These are phyloP conservation scores for Tenthredo livida DNA, from an alignment of 2,888 invertebrate species.

Conservation along the genomic window DNA sequence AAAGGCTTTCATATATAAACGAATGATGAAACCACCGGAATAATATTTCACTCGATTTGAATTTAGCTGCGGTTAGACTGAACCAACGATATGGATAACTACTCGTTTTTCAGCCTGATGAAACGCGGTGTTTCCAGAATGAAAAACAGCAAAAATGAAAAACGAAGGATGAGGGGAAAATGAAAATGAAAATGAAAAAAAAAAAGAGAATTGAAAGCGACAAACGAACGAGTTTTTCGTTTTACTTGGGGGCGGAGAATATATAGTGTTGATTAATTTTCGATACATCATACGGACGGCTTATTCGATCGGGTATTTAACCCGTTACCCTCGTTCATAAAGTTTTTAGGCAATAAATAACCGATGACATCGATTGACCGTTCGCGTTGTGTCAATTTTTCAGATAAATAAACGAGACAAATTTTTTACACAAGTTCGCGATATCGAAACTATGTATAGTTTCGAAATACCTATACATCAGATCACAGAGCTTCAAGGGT, in stretches of 20 bases:
- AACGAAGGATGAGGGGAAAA: neutral
- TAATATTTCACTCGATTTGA: neutral
- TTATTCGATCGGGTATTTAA: conserved; percentile 4
- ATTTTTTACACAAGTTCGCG: neutral
- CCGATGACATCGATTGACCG: neutral
- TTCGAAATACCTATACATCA: neutral
- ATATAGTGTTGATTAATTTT: conserved; percentile 22
- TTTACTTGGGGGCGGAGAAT: neutral
- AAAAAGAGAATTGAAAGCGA: neutral
- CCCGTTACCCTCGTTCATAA: neutral
- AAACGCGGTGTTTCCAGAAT: neutral
- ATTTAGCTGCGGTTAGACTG: neutral
- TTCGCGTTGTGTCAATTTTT: neutral
- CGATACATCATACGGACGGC: conserved; percentile 11
- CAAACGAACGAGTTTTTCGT: neutral
- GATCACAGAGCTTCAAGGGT: neutral
- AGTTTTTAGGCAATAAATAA: conserved; percentile 15
- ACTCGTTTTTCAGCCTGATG: neutral
- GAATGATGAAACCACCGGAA: neutral
- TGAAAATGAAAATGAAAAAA: neutral
- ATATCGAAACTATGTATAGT: neutral
- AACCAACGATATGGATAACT: neutral
- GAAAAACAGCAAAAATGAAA: neutral
- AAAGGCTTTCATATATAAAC: neutral
- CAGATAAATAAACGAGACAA: neutral